Evolutionary conservation across 2,113 vertebrate species (phyloP), one percentile per base, ranked within the genome.

Genomic region (Nannobrachium achirus): DNA sequence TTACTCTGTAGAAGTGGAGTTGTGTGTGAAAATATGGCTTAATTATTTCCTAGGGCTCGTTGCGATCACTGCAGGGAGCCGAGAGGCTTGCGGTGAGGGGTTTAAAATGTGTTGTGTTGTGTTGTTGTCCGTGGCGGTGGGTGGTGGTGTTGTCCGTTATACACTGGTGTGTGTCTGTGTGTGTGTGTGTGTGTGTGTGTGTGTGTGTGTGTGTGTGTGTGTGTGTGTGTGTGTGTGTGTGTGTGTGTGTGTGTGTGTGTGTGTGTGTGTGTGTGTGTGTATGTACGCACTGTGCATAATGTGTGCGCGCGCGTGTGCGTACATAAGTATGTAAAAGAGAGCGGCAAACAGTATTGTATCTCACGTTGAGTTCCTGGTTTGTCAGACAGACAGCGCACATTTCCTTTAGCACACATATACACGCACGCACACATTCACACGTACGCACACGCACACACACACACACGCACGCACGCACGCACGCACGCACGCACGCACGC

Each of bases 21-120:
- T 33, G 55, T 48, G 51, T 60, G 69, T 76, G 69, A 72, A 73
- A 72, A 76, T 69, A 62, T 69, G 56, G 59, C 48, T 61, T 66
- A 51, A 55, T 69, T 74, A 69, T 69, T 65, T 69, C 66, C 60
- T 46, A 65, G 49, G 42, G 56, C 56, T 55, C 58, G 46, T 66
- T 46, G 41, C 65, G 66, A 41, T 57, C 56, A 15, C 15, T 60
- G 42, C 64, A 63, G 41, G 56, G 56, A 78, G 46, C n/a, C 41
- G 25, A 64, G 25, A 64, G n/a, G 46, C 16, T 15, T 20, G 39
- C 19, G 33, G 41, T 1, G 1, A 8, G 25, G n/a, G n/a, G 25
- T 33, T 33, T 1, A 5, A 33, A 33, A 33, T 33, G 25, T 33
- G n/a, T n/a, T n/a, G 25, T 33, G 25, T 33, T 33, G 25, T 33